Evolutionary conservation across 2,113 vertebrate genomes (phyloP), one percentile per base, ranked within the genome.

Genomic region (Phrynocephalus versicolor): DNA sequence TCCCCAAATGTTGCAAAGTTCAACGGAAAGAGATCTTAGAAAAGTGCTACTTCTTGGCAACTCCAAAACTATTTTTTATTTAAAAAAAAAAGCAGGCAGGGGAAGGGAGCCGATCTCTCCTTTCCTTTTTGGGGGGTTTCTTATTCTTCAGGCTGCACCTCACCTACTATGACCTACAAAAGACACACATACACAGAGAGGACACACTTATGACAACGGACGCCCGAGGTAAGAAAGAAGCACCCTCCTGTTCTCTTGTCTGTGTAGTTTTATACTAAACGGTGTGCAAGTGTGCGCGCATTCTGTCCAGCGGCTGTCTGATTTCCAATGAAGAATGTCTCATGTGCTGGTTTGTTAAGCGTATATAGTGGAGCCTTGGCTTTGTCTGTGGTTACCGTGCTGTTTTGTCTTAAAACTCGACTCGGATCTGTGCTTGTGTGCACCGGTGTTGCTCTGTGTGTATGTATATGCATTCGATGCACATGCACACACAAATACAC

Each of bases 181-280:
- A 90, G n/a, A n/a, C n/a, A n/a, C n/a, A n/a, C n/a, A n/a, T n/a
- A n/a, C n/a, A n/a, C n/a, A 25, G 2, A 35, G 16, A 58, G 88
- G 37, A 1, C 3, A 85, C 92, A 86, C 91, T 51, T 51, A 21
- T 79, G 35, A 85, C 64, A 45, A 33, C 86, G 92, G 67, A 92
- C 90, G 78, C 90, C 12, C 85, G 94, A 96, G 96, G 96, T 97
- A 96, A 97, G 96, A 88, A 33, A 64, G 69, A 85, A 72, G 27
- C 57, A 37, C 41, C 14, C 19, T 84, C 88, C 88, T 93, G 45
- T 90, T 88, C 89, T 92, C 89, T 84, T 92, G n/a, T 90, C 27
- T 65, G 23, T 27, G 14, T 6, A 2, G 21, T 60, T 60, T 15
- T 1, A 13, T 60, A n/a, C n/a, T n/a, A n/a, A n/a, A n/a, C n/a